Base-by-base conservation (phyloP, 2,888 invertebrate species). In the Romanomermis culicivorax region DNA sequence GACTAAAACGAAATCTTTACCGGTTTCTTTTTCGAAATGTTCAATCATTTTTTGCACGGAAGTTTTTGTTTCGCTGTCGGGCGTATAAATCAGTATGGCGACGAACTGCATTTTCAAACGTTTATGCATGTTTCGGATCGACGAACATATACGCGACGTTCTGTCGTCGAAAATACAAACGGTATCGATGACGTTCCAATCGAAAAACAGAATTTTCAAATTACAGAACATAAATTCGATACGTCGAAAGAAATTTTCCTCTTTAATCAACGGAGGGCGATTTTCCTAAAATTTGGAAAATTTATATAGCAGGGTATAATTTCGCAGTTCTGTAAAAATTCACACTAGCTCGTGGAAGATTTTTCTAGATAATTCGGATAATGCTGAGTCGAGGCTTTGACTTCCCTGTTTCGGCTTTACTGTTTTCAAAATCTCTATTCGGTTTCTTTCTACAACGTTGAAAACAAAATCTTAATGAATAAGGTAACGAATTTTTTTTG, bases 111-210 rank as follows among this genome's bases (percentile, higher is more conserved):
- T 25, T 27, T 49, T 25, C 27, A 27, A 17, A 7, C 11, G 20
- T 14, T 29, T 25, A 29, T 27, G 27, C 4, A 49, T 27, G 3
- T 49, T 20, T 4, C 20, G 50, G 14, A 49, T 4, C 7, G 4
- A 3, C 29, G 25, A 4, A 29, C 26, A 49, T 17, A 49, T 20
- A 14, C 4, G 4, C 29, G 26, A 27, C 27, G 50, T 49, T 17
- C 29, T 4, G 3, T 49, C 50, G 29, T 49, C 50, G 29, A 27
- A 49, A 29, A 49, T 27, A 20, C 26, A 49, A 49, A 49, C 50
- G 3, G 50, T 27, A 27, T 49, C 50, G 50, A 49, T 11, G 4
- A 49, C 50, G 7, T 27, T 25, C 27, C 29, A 49, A 27, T 49
- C 50, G 11, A 49, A 29, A 29, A 27, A 49, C 27, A 49, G 29